phyloP scores from a whole-genome alignment of 2,113 vertebrate species.

The Antechinus flavipes region DNA sequence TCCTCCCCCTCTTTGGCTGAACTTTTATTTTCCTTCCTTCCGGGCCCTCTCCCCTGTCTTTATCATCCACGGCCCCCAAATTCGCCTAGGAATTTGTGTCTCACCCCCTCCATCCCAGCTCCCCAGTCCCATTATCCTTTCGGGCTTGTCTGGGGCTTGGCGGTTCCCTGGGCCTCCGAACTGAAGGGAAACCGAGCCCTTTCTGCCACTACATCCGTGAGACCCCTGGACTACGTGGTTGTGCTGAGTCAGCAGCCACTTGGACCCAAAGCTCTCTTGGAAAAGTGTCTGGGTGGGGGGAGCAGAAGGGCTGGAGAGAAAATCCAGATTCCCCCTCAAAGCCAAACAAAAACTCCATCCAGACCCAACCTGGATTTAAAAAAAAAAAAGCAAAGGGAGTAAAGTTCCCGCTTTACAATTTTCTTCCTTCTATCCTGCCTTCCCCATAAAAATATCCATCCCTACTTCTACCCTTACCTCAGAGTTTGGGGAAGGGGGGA shows the following conservation, averaged over 20 bases:
- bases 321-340: slow-evolving; percentile 57
- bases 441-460: neutral
- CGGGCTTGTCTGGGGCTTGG: neutral
- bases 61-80: neutral
- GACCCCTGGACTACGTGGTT: neutral
- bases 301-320: neutral
- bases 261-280: neutral
- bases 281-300: neutral
- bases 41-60: slow-evolving; percentile 44
- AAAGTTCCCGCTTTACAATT: neutral
- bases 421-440: neutral
- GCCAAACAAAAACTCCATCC: neutral
- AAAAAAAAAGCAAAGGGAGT: neutral
- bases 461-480: slow-evolving; percentile 29
- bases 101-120: neutral
- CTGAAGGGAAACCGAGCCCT: neutral
- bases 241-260: neutral
- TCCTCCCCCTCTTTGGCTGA: neutral
- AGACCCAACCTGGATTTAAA: slow-evolving; percentile 8
- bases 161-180: neutral
- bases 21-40: slow-evolving; percentile 72
- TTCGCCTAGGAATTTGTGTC: neutral
- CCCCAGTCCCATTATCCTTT: neutral
- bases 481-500: neutral
- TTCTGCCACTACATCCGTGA: neutral